Base-by-base conservation (phyloP, 2,797 vertebrate genomes). In the Hydrophis major region DNA sequence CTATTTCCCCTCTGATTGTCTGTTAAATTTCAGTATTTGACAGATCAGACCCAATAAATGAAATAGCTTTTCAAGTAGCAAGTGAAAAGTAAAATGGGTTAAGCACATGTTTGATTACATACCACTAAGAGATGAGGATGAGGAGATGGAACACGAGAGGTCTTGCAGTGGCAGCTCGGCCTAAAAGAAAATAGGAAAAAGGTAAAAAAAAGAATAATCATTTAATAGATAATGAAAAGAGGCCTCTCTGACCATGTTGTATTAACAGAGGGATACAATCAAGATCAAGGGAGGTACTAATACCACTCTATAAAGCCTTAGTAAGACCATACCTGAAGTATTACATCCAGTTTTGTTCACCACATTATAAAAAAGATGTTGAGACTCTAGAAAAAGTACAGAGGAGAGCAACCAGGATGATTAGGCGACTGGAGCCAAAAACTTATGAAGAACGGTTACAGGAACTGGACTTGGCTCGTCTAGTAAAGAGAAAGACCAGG, bases 101-200 rank as follows among this genome's bases (percentile, higher is more conserved):
- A 6, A 28, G 6, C 18, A 59, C 14, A 28, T n/a, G 6, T 25
- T 57, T 10, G 11, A 22, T 59, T 22, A 96, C 96, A 0, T 97
- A 99, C 99, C 99, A 7, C 98, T 98, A 89, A 99, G 97, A 0
- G 98, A 99, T 12, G 98, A 98, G 0, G 98, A 98, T 22, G 98
- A 99, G 27, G 97, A 97, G 95, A 98, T 97, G 91, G 98, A 98
- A 91, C 97, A 96, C 0, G 98, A 98, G 69, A 98, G 96, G 83
- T 96, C 97, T 95, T 98, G 98, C 94, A 97, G 98, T 95, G 98
- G 98, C 92, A 98, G 97, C 89, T 98, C 98, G 4, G 96, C 98
- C 98, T 99, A 93, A 94, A 93, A 78, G 37, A 83, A 47, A 83
- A 47, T 10, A 83, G 96, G 87, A 92, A 94, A 94, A 87, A 32